Evolutionary conservation across 2,888 invertebrate species (phyloP).

Genomic region (Clitarchus hookeri): DNA sequence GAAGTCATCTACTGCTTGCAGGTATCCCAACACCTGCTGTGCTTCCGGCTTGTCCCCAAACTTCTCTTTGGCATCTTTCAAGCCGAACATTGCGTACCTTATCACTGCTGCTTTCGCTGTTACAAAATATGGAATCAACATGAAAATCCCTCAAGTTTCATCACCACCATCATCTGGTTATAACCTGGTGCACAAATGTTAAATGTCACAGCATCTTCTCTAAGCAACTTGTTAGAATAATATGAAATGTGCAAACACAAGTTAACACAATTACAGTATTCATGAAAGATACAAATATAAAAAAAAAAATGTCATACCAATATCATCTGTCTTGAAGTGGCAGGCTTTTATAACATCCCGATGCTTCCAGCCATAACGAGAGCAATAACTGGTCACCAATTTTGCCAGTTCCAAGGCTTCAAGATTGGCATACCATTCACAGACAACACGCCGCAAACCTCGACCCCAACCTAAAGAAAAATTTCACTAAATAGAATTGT

Average conservation of each 20-base stretch:
- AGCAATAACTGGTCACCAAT: conserved; percentile 65
- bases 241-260: neutral
- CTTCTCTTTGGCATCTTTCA: conserved; percentile 57
- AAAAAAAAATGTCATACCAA: conserved; percentile 51
- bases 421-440: conserved; percentile 67
- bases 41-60: conserved; percentile 55
- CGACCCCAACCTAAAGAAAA: conserved; percentile 60
- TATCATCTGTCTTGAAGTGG: conserved; percentile 60
- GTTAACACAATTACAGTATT: neutral
- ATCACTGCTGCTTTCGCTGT: conserved; percentile 49
- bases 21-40: conserved; percentile 58
- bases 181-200: no score
- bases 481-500: neutral
- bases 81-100: conserved; percentile 56
- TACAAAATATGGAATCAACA: conserved; percentile 35
- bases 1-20: conserved; percentile 59
- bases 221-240: neutral
- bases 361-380: conserved; percentile 71
- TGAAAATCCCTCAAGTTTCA: no score
- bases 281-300: conserved; percentile 34
- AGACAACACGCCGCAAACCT: conserved; percentile 66
- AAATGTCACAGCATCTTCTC: neutral
- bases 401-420: conserved; percentile 65
- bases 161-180: no score
- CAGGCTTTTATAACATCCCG: conserved; percentile 70